These are phyloP conservation scores for Eumaeus atala DNA, from an alignment of 1,140 invertebrate species.

Conservation along the genomic window DNA sequence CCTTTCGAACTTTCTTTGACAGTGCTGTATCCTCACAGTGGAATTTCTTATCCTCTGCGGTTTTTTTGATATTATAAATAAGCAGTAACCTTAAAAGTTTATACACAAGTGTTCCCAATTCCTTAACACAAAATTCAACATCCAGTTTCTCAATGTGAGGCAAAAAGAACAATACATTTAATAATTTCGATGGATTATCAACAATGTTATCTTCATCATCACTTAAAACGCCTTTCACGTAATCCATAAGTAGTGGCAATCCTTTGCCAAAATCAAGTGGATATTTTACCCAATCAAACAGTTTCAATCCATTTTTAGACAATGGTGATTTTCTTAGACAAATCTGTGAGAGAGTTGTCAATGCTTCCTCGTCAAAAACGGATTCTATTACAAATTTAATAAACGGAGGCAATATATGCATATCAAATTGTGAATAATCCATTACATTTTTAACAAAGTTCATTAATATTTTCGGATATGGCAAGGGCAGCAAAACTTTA, in stretches of 20 bases:
- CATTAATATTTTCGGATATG: slow-evolving; percentile 74
- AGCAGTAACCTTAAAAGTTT: slow-evolving; percentile 45
- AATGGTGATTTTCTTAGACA: slow-evolving; percentile 80
- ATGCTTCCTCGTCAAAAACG: slow-evolving; percentile 69
- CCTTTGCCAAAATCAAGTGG: slow-evolving; percentile 76
- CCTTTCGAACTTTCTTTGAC: slow-evolving; percentile 48
- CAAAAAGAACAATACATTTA: slow-evolving; percentile 76
- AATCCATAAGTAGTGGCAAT: slow-evolving; percentile 46
- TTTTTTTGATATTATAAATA: slow-evolving; percentile 44
- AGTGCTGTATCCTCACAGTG: slow-evolving; percentile 43
- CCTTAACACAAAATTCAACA: slow-evolving; percentile 43
- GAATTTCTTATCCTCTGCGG: slow-evolving; percentile 41
- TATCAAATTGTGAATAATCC: slow-evolving; percentile 81
- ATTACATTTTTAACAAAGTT: slow-evolving; percentile 79
- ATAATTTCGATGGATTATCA: slow-evolving; percentile 61
- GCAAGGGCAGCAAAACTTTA: slow-evolving; percentile 75
- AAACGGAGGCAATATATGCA: slow-evolving; percentile 81
- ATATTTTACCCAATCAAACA: slow-evolving; percentile 79
- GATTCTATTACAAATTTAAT: slow-evolving; percentile 76
- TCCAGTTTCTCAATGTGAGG: slow-evolving; percentile 76
- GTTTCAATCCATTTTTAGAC: slow-evolving; percentile 74
- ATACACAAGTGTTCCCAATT: slow-evolving; percentile 40
- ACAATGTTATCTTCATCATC: slow-evolving; percentile 51
- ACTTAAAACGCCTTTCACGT: slow-evolving; percentile 46
- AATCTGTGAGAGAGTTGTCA: slow-evolving; percentile 80